Evolutionary conservation across 2,797 vertebrate genomes (phyloP), one percentile per base, ranked within the genome.

Genomic region (Amblyraja radiata): DNA sequence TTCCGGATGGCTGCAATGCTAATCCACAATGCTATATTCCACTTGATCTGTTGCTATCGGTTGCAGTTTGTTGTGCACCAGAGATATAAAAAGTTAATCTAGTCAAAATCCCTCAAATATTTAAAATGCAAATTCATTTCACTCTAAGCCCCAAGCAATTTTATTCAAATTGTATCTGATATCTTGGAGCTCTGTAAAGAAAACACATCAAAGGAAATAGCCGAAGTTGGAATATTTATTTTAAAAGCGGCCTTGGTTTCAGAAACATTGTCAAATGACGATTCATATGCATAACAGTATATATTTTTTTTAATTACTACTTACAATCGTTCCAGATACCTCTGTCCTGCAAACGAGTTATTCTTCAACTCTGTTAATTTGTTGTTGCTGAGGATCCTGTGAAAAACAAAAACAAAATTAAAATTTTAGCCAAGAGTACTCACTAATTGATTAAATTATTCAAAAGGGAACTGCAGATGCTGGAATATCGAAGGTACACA

Each of bases 381-480:
- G 95, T 99, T 99, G 96, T 97, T 99, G 97, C 97, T 99, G 94
- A 99, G 95, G 96, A 99, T 98, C 95, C 99, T 99, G 96, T 93
- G 94, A 96, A 95, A 3, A 94, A 94, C 94, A 95, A 25, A 93
- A 93, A 94, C 84, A 94, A 68, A 78, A 54, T 58, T 25, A 39
- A 63, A 93, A 74, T 23, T 68, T 23, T 13, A 54, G 5, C 10
- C 25, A 74, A 65, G 10, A 76, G 8, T n/a, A 76, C 3, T 39
- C 71, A 92, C 21, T 76, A 74, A 6, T 23, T 21, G 36, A 36
- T 16, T 68, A 84, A 84, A 84, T n/a, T n/a, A n/a, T n/a, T n/a
- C n/a, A n/a, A n/a, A n/a, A n/a, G n/a, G n/a, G n/a, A n/a, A n/a
- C n/a, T n/a, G n/a, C n/a, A n/a, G n/a, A n/a, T n/a, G n/a, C n/a